Evolutionary conservation across 2,113 vertebrate genomes (phyloP), one percentile per base, ranked within the genome.

Genomic region (Petrocephalus zakoni): DNA sequence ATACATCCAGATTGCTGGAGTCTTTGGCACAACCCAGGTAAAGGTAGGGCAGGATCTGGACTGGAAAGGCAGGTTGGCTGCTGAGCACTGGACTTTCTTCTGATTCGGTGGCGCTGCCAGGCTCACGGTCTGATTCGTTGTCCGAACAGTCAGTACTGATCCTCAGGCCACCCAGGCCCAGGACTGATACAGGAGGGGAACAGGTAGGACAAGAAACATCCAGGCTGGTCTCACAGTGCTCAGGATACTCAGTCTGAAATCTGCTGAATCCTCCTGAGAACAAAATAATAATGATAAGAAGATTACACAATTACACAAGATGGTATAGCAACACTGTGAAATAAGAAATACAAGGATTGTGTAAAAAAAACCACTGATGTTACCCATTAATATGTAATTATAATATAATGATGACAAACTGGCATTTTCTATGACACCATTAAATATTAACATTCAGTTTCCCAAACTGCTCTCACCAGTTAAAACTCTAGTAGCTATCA

Each of bases 1-100:
- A 95, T 91, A 99, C 94, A 0, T 99, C 98, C 94, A 99, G 94
- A 94, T 99, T 99, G 93, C 97, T 94, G 0, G 98, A 99, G 96
- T 99, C 98, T 96, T 99, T 99, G 96, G 98, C 98, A 91, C 98
- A 99, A 95, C 98, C 98, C 93, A 99, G 96, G 94, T 97, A 99
- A 92, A 99, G 95, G 93, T 99, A 99, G 53, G 98, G 98, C 87
- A 99, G 94, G 92, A 99, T 99, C 95, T 99, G 97, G 91, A 99
- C 98, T 0, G 98, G 98, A 92, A 99, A 99, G 19, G 98, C 96
- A 6, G 97, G 97, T 92, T 99, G 98, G 95, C 97, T 98, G 94
- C 92, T 97, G 2, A 97, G 97, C 58, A 97, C 93, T 0, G 98
- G 98, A 90, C 98, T 99, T 84, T 97, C 98, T 0, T 99, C 98